Base-by-base conservation (phyloP, 2,797 vertebrate genomes). In the Spea hammondii region DNA sequence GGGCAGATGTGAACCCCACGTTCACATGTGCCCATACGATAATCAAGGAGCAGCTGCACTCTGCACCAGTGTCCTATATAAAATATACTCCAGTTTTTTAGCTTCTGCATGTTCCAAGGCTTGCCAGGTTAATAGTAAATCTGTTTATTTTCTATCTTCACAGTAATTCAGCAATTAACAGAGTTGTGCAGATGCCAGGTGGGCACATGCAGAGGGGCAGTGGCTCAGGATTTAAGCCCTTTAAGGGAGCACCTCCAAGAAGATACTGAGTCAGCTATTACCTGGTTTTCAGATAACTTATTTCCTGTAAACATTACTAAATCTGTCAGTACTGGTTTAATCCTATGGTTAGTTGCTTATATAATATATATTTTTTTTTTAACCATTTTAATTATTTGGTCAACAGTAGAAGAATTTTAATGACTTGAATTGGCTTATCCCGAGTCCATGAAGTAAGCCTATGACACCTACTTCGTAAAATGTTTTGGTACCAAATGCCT, bases 111-210 rank as follows among this genome's bases (percentile, higher is more conserved):
- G 32, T 32, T 32, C 32, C 32, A 32, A 32, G 32, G 32, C 32
- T 32, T 32, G 32, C 32, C 32, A 32, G 32, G 32, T 32, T 32
- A 32, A 32, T 32, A 32, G 32, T 32, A 32, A 32, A 32, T 32
- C 32, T 32, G 32, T 32, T 32, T 32, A 1, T 0, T 32, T 79
- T 84, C 80, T 85, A 74, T 49, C 4, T 84, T 88, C 91, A 79
- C 90, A 99, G 97, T 89, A 96, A 95, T 85, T 95, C 97, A 0
- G 96, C 96, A 83, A 94, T 99, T 86, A 97, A 95, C 91, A 91
- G 97, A 90, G 96, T 99, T 88, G 96, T 98, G 88, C 97, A 97
- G 90, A 98, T 99, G 89, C 95, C 95, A 82, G 96, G 93, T 88
- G 96, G 89, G 90, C 93, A 97, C 78, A 92, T 98, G 89, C 89